Percentiles rank a stretch among this genome's conserved stretches.
Conservation (phyloP, 2,113 vertebrate genomes). For the Prietella phreatophila region DNA sequence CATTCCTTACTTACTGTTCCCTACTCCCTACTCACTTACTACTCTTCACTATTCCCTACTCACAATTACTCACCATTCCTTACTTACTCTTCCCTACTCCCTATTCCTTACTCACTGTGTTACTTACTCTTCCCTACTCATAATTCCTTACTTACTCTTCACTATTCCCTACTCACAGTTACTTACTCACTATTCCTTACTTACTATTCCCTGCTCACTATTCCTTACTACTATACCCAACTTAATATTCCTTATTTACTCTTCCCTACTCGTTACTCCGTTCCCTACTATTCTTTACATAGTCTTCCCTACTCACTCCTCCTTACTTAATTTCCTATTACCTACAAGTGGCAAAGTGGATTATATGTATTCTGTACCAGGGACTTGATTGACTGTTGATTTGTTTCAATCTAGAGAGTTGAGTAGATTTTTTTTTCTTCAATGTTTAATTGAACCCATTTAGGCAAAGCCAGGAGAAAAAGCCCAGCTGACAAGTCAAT, state of each 20-base stretch:
- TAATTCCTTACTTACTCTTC: no score
- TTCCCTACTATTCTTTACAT: neutral
- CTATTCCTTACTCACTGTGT: no score
- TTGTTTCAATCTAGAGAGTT: neutral
- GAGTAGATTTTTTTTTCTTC: neutral
- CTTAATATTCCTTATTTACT: neutral
- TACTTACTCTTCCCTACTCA: no score
- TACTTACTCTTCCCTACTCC: no score
- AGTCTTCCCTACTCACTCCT: neutral
- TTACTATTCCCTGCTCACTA: neutral
- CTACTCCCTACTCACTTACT: neutral
- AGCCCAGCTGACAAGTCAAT: neutral
- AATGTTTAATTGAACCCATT: neutral
- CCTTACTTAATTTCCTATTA: neutral
- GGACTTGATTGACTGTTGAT: neutral
- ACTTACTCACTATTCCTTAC: neutral
- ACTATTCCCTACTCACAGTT: neutral
- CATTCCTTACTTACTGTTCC: neutral
- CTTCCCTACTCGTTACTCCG: neutral
- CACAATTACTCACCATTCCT: neutral
- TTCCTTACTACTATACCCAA: neutral
- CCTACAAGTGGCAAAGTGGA: neutral
- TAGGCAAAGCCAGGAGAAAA: neutral
- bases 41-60: neutral
- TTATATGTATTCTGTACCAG: neutral